Evolutionary conservation across 1,140 invertebrate genomes (phyloP), one percentile per base, ranked within the genome.

Genomic region (Drosophila pruinosa): DNA sequence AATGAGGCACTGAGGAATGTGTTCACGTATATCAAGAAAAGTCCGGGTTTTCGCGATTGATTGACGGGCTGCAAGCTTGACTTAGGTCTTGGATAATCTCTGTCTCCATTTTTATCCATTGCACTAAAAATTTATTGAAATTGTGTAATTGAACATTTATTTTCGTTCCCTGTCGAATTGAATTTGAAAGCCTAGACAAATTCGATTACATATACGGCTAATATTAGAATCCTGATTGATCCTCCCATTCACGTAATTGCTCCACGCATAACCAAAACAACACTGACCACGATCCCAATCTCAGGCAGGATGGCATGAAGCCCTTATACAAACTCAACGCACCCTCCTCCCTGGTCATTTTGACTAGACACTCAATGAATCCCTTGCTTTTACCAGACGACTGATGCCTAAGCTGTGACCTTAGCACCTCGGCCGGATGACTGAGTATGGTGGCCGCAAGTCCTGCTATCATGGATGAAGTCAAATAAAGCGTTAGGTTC

Each of bases 241-340:
- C 79, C n/a, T 83, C 65, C 62, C 65, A 64, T 8, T 72, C 41
- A 7, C 75, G 80, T 36, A 83, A n/a, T 12, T 88, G 64, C 3
- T 86, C 81, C 1, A 88, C 19, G 0, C 77, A 73, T 5, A 88
- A 10, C 82, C 82, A 86, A 47, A 86, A 86, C 0, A 86, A 19
- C 2, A 86, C 56, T 4, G 81, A 86, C 64, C 78, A 86, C 2
- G 81, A 64, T 1, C 81, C 73, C 3, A 86, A n/a, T 1, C 77
- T 48, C 3, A 81, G 41, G 73, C 77, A 88, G 21, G 61, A 71
- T 3, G 81, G 77, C 0, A 86, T n/a, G 0, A 86, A 14, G 2
- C 78, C 82, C 38, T 78, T 86, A 34, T 81, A 86, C 0, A 88
- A 10, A 1, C 45, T 45, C 0, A 69, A 1, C 0, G 21, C 0